Base-by-base conservation (phyloP, 2,113 vertebrate genomes). In the Cheilinus undulatus region DNA sequence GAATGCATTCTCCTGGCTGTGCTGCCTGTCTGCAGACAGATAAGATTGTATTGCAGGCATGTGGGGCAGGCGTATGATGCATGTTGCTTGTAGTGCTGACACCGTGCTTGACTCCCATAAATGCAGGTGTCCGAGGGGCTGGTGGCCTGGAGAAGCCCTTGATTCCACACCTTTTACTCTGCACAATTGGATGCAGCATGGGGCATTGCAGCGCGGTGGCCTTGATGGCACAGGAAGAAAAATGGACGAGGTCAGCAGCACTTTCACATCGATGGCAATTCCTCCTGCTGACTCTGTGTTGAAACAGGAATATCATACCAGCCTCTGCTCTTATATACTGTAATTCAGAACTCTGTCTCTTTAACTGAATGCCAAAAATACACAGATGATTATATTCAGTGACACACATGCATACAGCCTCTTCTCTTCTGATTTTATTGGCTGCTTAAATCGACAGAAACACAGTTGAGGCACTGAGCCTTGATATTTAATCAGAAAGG, bases 231-330 rank as follows among this genome's bases (percentile, higher is more conserved):
- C 69, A 51, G 69, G 76, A 68, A 86, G 84, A 86, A 86, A 89
- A 91, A 87, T 76, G 82, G 79, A 83, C 76, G 52, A 87, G 89
- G 89, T 91, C 91, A 91, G 90, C 86, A 87, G 59, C 83, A 60
- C 80, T 89, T 84, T 86, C 69, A 84, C 79, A 81, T 85, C 67
- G 12, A 20, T 22, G 14, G 76, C 81, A 78, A 74, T 87, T 79
- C 81, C 82, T 85, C 81, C 73, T 83, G 83, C 88, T 85, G 88
- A 85, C 83, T 88, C 59, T 73, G 77, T 87, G 87, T 87, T 82
- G 82, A 83, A 72, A 76, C 78, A 72, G 82, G 65, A 85, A 85
- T 71, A 80, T 83, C 76, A 77, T 78, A 71, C 59, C 73, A 17
- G 58, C 66, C 52, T 71, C 34, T 15, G 24, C 75, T 77, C 54